Conservation (phyloP, 2,888 invertebrate genomes). For the Neoascia interrupta region DNA sequence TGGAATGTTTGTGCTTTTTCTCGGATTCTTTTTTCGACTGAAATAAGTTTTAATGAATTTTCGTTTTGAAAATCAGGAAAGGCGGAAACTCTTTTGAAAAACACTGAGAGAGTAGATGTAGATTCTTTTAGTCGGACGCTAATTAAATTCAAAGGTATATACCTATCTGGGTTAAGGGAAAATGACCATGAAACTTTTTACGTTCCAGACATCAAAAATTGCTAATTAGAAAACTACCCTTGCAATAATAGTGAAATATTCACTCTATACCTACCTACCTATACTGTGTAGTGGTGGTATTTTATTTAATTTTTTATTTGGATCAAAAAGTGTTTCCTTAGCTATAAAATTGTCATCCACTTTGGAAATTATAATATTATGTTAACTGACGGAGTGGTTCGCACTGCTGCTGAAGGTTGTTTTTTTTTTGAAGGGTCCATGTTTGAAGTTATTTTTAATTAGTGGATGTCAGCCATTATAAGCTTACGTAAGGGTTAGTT, state of each 20-base stretch:
- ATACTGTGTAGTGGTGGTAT: too few species aligned
- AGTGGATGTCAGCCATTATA: background rate
- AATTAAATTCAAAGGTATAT: constrained; percentile 55
- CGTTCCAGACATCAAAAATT: constrained; percentile 32
- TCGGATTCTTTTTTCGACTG: background rate
- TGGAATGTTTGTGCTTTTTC: constrained; percentile 39
- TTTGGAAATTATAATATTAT: too few species aligned
- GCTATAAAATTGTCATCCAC: too few species aligned
- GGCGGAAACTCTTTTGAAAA: constrained; percentile 22
- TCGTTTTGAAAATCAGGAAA: constrained; percentile 28
- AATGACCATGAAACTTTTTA: constrained; percentile 39
- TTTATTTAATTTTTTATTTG: too few species aligned
- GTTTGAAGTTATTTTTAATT: constrained; percentile 4
- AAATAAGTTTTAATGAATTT: constrained; percentile 58
- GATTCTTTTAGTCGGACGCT: constrained; percentile 48
- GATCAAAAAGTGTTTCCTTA: too few species aligned
- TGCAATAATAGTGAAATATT: background rate
- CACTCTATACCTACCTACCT: too few species aligned
- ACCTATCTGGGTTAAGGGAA: constrained; percentile 13
- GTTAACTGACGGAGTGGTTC: too few species aligned
- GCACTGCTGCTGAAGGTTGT: background rate
- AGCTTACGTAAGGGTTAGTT: too few species aligned
- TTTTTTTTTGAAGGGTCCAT: background rate
- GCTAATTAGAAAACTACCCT: constrained; percentile 55
- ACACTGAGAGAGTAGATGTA: background rate